A percentile compares a stretch with the other conserved stretches of the same genome.
Evolutionary conservation across 2,797 vertebrate genomes (phyloP).

Genomic region (Meda fulgida): DNA sequence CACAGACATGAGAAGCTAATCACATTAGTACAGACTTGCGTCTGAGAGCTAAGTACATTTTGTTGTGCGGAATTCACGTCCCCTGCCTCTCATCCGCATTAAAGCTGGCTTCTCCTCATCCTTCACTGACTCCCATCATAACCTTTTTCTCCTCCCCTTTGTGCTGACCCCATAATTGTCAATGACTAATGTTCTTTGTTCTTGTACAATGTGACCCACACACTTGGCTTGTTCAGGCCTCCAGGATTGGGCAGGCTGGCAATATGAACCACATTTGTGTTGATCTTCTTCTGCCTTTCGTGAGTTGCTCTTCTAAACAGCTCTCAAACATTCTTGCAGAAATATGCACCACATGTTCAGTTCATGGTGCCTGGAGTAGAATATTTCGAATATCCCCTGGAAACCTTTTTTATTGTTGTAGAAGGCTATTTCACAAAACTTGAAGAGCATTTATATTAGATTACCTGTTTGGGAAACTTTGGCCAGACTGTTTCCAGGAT

Average conservation of each 20-base stretch:
- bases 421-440: background rate
- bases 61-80: conserved; percentile 26
- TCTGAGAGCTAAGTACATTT: conserved; percentile 47
- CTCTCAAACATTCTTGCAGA: conserved; percentile 19
- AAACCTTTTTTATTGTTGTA: background rate
- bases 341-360: conserved; percentile 22
- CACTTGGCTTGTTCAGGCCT: conserved; percentile 18
- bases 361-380: conserved; percentile 19
- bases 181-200: conserved; percentile 47
- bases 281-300: conserved; percentile 11
- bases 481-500: background rate
- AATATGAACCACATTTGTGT: conserved; percentile 4
- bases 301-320: conserved; percentile 28
- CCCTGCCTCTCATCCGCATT: conserved; percentile 39
- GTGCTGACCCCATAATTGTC: conserved; percentile 46
- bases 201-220: conserved; percentile 20
- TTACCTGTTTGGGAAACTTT: background rate
- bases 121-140: conserved; percentile 32
- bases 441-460: conserved; percentile 13
- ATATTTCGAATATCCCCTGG: background rate
- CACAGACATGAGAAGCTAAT: conserved; percentile 52
- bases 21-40: conserved; percentile 43
- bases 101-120: conserved; percentile 35
- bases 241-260: conserved; percentile 20
- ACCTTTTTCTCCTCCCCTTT: conserved; percentile 5